Evolutionary conservation across 2,888 invertebrate species (phyloP).

Genomic region (Sipha maydis): DNA sequence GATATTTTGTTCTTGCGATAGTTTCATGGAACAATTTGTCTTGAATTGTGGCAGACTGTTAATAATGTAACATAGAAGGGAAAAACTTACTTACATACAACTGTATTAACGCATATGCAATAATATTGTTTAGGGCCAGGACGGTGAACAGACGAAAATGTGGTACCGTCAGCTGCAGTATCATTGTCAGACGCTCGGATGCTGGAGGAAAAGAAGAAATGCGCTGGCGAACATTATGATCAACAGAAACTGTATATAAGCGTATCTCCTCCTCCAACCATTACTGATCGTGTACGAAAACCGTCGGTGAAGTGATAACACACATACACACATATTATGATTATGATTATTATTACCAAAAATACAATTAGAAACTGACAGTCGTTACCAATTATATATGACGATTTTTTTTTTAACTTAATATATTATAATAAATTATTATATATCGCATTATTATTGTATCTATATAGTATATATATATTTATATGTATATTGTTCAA

Average conservation of each 20-base stretch:
- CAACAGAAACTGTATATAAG: constrained; percentile 71
- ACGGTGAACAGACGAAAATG: constrained; percentile 82
- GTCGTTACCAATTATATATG: constrained; percentile 20
- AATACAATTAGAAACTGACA: constrained; percentile 7
- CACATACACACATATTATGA: neutral
- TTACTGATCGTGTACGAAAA: neutral
- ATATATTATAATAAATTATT: neutral
- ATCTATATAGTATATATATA: neutral
- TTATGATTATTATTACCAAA: constrained; percentile 17
- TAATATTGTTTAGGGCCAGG: constrained; percentile 80
- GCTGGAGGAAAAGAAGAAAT: constrained; percentile 90
- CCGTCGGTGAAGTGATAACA: neutral
- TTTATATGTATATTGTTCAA: neutral
- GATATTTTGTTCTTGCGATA: neutral
- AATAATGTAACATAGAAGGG: too few relatives aligned
- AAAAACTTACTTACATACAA: neutral
- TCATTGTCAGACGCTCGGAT: constrained; percentile 90
- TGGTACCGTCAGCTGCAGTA: constrained; percentile 92
- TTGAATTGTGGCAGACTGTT: neutral
- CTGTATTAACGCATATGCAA: neutral
- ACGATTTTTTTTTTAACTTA: neutral
- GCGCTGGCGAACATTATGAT: constrained; percentile 98
- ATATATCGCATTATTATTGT: neutral
- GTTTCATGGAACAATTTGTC: neutral
- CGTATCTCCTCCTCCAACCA: neutral